Conservation (phyloP, 2,113 vertebrate genomes). For the Oxyruncus cristatus region DNA sequence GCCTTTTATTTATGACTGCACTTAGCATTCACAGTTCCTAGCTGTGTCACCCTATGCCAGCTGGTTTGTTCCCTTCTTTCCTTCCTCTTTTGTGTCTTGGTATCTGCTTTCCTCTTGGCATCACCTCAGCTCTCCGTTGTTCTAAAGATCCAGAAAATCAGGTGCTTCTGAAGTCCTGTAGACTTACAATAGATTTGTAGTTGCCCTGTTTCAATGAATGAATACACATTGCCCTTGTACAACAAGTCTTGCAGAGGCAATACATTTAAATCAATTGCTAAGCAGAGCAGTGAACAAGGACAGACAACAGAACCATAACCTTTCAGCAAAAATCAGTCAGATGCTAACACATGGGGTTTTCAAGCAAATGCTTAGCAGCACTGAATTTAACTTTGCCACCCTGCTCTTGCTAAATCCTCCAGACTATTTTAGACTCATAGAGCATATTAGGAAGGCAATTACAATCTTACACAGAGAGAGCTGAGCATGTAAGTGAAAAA, state of each 20-base stretch:
- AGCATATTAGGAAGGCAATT: background rate
- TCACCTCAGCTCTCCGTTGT: background rate
- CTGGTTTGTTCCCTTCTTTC: background rate
- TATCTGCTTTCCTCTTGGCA: background rate
- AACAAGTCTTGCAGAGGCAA: background rate
- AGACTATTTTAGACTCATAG: background rate
- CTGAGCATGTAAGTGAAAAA: background rate
- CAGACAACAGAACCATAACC: background rate
- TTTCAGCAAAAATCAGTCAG: background rate
- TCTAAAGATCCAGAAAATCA: background rate
- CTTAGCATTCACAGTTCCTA: background rate
- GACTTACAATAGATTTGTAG: background rate
- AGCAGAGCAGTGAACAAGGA: background rate
- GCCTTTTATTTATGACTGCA: background rate
- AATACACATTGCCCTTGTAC: background rate
- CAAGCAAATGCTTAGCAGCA: background rate
- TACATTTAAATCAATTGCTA: background rate
- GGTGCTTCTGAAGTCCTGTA: background rate
- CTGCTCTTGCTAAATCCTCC: background rate
- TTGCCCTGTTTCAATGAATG: background rate
- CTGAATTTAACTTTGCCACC: background rate
- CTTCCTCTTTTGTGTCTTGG: background rate
- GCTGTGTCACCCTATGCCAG: background rate
- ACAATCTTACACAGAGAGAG: background rate
- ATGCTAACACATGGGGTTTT: background rate